A percentile compares a stretch with the other conserved stretches of the same genome.
Evolutionary conservation across 2,797 vertebrate species (phyloP).

Genomic region (Chanos chanos): DNA sequence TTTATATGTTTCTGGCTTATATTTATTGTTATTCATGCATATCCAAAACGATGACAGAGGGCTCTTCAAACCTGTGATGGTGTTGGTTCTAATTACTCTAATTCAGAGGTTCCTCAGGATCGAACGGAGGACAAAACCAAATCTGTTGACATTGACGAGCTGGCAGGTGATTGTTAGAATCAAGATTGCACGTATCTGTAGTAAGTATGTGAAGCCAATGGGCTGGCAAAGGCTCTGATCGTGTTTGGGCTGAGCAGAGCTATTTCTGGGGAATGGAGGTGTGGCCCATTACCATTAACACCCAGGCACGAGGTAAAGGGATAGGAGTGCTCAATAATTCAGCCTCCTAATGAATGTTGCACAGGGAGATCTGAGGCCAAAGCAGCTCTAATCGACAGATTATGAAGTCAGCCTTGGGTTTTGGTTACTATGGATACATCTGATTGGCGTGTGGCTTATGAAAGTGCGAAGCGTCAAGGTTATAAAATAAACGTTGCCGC

Average conservation of each 20-base stretch:
- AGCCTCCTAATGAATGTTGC: constrained; percentile 88
- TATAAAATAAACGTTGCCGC: constrained; percentile 43
- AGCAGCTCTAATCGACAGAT: constrained; percentile 83
- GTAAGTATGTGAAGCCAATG: neutral
- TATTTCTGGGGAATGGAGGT: constrained; percentile 24
- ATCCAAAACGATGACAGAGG: too few relatives aligned
- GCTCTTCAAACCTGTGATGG: too few relatives aligned
- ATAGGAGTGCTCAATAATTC: constrained; percentile 88
- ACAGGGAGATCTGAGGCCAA: constrained; percentile 80
- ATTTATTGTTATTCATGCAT: too few relatives aligned
- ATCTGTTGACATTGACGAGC: too few relatives aligned
- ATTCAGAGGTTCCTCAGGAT: too few relatives aligned
- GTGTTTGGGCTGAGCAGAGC: constrained; percentile 9
- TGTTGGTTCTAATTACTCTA: too few relatives aligned
- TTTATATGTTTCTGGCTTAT: too few relatives aligned
- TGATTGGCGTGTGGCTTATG: constrained; percentile 77
- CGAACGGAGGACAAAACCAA: too few relatives aligned
- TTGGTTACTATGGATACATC: constrained; percentile 74
- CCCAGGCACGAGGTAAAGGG: constrained; percentile 78
- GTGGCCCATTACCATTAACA: constrained; percentile 65
- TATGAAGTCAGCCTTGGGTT: constrained; percentile 79
- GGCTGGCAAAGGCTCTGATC: neutral
- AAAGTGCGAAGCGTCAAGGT: constrained; percentile 56
- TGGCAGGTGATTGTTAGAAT: too few relatives aligned
- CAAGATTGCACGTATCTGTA: too few relatives aligned